Base-by-base conservation (phyloP, 1,140 invertebrate genomes). In the Conus ventricosus region DNA sequence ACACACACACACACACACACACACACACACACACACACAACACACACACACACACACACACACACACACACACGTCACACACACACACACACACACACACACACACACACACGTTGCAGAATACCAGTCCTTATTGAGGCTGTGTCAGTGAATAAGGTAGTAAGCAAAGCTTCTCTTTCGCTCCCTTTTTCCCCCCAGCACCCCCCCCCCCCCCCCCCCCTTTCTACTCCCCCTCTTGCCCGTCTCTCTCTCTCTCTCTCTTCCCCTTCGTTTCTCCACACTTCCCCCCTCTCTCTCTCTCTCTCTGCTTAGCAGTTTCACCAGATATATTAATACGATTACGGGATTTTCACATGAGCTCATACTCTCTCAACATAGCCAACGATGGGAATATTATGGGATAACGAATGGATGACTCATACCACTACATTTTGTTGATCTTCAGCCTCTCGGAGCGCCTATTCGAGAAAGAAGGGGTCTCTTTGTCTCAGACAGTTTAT, bases 1-100 rank as follows among this genome's bases (percentile, higher is more conserved):
- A 75, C 67, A 75, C 67, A 75, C 67, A 75, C 67, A 75, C 67
- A 75, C 67, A 75, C 67, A 75, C 67, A 75, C 67, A 75, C 67
- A 75, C 67, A n/a, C n/a, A n/a, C n/a, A n/a, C n/a, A n/a, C n/a
- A n/a, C n/a, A n/a, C n/a, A n/a, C n/a, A n/a, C n/a, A n/a, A n/a
- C n/a, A n/a, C n/a, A n/a, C n/a, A n/a, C n/a, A n/a, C n/a, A n/a
- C 6, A 75, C 67, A 75, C 67, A 75, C 67, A 75, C 67, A 75
- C 67, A 75, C 67, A 75, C 67, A 75, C 67, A 75, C 67, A 75
- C 67, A 75, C 67, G 7, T 15, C 6, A 75, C 67, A 75, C 67
- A 75, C 67, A 75, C 67, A 75, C 67, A 75, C 67, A 75, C 6
- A 75, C 67, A 75, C 67, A 75, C 67, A 75, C 67, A 75, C 67